Evolutionary conservation across 2,797 vertebrate genomes (phyloP), one percentile per base, ranked within the genome.

Genomic region (Nasua narica): DNA sequence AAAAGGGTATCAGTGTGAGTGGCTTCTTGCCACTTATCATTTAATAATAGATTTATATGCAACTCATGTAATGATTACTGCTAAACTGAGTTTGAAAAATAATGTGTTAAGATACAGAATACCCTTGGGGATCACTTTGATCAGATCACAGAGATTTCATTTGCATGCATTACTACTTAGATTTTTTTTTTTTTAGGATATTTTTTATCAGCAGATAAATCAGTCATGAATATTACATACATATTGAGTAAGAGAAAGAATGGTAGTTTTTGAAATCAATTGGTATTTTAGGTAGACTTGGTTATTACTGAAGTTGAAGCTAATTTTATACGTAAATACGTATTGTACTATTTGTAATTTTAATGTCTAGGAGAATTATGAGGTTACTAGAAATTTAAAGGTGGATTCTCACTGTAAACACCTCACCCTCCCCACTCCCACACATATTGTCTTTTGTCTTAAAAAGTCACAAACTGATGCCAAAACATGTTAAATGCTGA

Each of bases 181-280:
- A 35, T 27, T 67, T 62, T 62, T 67, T 27, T 62, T 15, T 5
- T 29, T 32, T 62, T 62, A 35, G 18, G 65, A 21, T 50, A 14
- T 82, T 50, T 90, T 89, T 95, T 93, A n/a, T 87, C 65, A 50
- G n/a, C 21, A 87, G 23, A 46, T 90, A 81, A 76, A 82, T 52
- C 90, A 77, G 18, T 21, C 54, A 56, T 35, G 93, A 56, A 74
- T 94, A 56, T 70, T 95, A 29, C 2, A 4, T 56, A 56, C 6
- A 27, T 87, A 15, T 12, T 48, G 56, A 92, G 4, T 94, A 37
- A 96, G 50, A 90, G 29, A 37, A 46, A 89, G 46, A 58, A 76
- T 84, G 40, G 0, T 2, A 82, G 48, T 93, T 40, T 79, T 94
- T 90, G 35, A n/a, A 83, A 56, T 87, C 43, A 89, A 7, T 89